Conservation (phyloP, 1,140 invertebrate species). For the Camponotus pennsylvanicus region DNA sequence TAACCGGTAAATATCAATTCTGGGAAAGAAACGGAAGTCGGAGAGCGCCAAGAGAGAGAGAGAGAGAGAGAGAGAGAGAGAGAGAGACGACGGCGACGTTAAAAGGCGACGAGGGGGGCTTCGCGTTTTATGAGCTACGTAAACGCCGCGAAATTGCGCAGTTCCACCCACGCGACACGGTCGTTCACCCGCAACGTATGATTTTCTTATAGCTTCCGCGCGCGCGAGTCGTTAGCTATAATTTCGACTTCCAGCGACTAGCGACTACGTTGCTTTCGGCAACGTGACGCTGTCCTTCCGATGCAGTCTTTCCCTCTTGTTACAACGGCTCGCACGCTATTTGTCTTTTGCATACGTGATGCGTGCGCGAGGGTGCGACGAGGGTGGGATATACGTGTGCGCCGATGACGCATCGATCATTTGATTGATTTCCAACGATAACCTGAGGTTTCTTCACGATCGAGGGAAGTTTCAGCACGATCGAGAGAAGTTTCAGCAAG, state of each 20-base stretch:
- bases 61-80: no score
- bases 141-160: constrained; percentile 67
- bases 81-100: neutral
- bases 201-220: constrained; percentile 70
- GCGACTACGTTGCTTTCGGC: constrained; percentile 33
- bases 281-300: constrained; percentile 25
- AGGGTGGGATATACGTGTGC: neutral
- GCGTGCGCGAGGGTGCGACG: neutral
- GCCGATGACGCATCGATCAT: constrained; percentile 21
- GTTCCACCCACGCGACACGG: constrained; percentile 72
- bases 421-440: constrained; percentile 6
- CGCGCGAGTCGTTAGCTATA: constrained; percentile 62
- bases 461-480: neutral
- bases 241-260: constrained; percentile 52
- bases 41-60: constrained; percentile 23
- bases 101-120: constrained; percentile 36
- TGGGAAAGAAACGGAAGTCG: constrained; percentile 58
- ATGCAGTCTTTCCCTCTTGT: constrained; percentile 1
- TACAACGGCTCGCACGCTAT: constrained; percentile 27
- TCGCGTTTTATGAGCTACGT: constrained; percentile 60
- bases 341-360: constrained; percentile 41
- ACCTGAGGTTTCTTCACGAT: neutral
- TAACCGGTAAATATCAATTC: constrained; percentile 58
- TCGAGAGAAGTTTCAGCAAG: neutral
- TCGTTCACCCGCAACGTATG: constrained; percentile 72